These are phyloP conservation scores for Beaufortia kweichowensis DNA, from an alignment of 2,113 vertebrate genomes.

Conservation along the genomic window DNA sequence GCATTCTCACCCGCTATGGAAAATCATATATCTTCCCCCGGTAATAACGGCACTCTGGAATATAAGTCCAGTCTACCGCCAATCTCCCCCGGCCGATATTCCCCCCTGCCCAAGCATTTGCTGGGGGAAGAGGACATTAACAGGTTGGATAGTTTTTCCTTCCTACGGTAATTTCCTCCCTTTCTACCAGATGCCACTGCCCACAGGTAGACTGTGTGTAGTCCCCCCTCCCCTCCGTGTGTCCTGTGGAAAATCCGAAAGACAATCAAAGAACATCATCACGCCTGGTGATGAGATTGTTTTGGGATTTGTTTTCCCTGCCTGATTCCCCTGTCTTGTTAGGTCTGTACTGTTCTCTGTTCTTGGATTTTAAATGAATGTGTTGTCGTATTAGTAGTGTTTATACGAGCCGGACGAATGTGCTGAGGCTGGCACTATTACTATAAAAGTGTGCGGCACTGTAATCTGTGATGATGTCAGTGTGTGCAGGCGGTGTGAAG, in stretches of 20 bases:
- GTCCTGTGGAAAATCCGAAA: conserved; percentile 55
- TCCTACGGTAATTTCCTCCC: conserved; percentile 75
- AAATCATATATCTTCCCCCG: conserved; percentile 87
- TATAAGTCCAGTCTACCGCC: conserved; percentile 89
- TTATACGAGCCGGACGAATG: background rate
- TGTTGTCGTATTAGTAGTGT: background rate
- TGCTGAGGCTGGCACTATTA: too few relatives aligned
- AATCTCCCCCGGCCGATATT: conserved; percentile 91
- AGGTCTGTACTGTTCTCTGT: background rate
- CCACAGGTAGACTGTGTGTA: conserved; percentile 62
- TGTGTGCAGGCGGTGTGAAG: background rate
- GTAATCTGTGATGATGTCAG: background rate
- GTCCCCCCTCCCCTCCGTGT: conserved; percentile 25
- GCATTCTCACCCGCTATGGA: conserved; percentile 94
- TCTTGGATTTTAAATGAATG: conserved; percentile 14
- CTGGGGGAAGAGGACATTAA: conserved; percentile 93
- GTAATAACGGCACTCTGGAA: conserved; percentile 93
- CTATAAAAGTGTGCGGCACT: background rate
- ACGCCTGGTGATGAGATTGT: conserved; percentile 45
- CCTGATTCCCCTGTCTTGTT: conserved; percentile 29
- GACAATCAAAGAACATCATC: conserved; percentile 30
- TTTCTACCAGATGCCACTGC: conserved; percentile 59
- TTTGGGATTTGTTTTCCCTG: conserved; percentile 45
- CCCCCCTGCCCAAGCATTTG: conserved; percentile 92
- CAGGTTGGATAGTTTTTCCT: conserved; percentile 89